Evolutionary conservation across 1,140 invertebrate genomes (phyloP).

Genomic region (Dendroctonus valens): DNA sequence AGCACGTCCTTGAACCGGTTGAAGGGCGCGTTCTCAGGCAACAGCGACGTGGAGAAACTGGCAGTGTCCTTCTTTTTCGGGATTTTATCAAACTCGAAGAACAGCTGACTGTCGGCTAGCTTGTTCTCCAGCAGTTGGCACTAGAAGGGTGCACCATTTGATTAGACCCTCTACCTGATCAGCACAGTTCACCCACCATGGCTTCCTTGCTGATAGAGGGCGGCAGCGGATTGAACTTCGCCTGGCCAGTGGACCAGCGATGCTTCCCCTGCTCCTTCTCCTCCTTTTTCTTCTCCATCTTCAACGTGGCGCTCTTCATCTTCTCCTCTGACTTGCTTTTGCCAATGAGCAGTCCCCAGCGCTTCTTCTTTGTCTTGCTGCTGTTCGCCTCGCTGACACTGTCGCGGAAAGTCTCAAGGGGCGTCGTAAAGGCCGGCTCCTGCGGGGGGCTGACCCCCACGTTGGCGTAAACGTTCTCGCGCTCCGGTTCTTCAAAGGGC

Average conservation of each 20-base stretch:
- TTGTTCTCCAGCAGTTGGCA: constrained; percentile 79
- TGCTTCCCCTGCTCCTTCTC: constrained; percentile 55
- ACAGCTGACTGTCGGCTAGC: constrained; percentile 75
- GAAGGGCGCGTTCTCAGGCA: constrained; percentile 61
- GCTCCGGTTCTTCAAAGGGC: not conserved
- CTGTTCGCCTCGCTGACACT: constrained; percentile 33
- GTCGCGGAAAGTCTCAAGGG: not conserved
- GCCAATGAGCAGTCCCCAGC: constrained; percentile 62
- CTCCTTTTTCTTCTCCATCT: constrained; percentile 56
- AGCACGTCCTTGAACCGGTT: constrained; percentile 70
- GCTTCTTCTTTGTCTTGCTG: constrained; percentile 61
- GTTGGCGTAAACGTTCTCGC: constrained; percentile 22
- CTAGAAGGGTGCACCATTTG: constrained; percentile 53
- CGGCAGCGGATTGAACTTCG: constrained; percentile 65
- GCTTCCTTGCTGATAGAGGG: constrained; percentile 73
- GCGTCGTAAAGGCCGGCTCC: not conserved
- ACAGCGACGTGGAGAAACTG: constrained; percentile 65
- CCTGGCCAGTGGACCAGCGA: constrained; percentile 65
- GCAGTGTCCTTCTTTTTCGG: constrained; percentile 71
- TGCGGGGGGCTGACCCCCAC: constrained; percentile 4
- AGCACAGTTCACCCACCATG: constrained; percentile 56
- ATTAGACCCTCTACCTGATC: not conserved
- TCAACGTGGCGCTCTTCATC: constrained; percentile 62
- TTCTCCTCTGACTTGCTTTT: constrained; percentile 58
- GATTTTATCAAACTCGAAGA: constrained; percentile 85